phyloP scores from a whole-genome alignment of 1,140 invertebrate species.

The Drosophila santomea region DNA sequence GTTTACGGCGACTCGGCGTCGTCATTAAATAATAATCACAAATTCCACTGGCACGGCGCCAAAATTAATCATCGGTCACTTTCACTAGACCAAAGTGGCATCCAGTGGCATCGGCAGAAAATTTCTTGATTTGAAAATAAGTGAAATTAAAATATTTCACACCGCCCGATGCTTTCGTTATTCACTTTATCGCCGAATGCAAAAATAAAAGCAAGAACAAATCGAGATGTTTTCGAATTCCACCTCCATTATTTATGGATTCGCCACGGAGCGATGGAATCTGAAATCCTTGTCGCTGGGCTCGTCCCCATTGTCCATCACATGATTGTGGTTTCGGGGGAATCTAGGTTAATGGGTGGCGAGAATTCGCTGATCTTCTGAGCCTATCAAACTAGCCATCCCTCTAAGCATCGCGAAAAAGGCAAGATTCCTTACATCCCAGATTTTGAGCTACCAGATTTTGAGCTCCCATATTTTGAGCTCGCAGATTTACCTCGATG shows the following conservation, averaged over 20 bases:
- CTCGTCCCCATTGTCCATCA: slow-evolving; percentile 39
- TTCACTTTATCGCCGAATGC: slow-evolving; percentile 34
- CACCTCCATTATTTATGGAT: slow-evolving; percentile 58
- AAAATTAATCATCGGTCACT: slow-evolving; percentile 80
- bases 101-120: slow-evolving; percentile 23
- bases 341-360: slow-evolving; percentile 67
- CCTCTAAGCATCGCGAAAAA: too few relatives aligned
- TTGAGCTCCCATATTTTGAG: not conserved
- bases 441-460: not conserved
- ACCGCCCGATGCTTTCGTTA: slow-evolving; percentile 52
- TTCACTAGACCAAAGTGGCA: slow-evolving; percentile 68
- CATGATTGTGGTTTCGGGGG: slow-evolving; percentile 29
- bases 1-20: slow-evolving; percentile 72
- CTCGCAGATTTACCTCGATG: slow-evolving; percentile 9
- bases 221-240: slow-evolving; percentile 40
- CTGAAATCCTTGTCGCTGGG: slow-evolving; percentile 24
- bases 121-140: slow-evolving; percentile 57
- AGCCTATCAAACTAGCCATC: too few relatives aligned
- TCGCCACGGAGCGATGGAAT: slow-evolving; percentile 12
- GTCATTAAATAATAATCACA: slow-evolving; percentile 80
- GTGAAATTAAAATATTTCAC: slow-evolving; percentile 67
- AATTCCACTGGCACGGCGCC: slow-evolving; percentile 72
- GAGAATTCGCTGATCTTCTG: not conserved
- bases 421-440: too few relatives aligned
- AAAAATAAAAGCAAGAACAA: slow-evolving; percentile 57